Percentiles rank a stretch among this genome's conserved stretches.
These are phyloP conservation scores for Muraenolepis orangiensis DNA, from an alignment of 2,797 vertebrate genomes.

Conservation along the genomic window DNA sequence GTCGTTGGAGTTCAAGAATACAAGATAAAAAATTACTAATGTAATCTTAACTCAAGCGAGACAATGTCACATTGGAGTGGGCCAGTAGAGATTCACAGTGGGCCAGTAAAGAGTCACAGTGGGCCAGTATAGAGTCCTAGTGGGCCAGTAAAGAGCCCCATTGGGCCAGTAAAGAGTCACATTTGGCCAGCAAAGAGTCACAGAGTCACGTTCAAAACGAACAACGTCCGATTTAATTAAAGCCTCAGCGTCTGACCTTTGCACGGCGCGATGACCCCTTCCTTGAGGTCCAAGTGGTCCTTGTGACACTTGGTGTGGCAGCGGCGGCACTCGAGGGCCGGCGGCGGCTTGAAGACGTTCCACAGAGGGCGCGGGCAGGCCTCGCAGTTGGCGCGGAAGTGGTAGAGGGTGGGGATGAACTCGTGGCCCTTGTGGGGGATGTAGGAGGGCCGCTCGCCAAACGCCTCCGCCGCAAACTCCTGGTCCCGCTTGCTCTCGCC, in stretches of 20 bases:
- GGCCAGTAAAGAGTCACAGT: too few species aligned
- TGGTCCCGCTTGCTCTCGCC: constrained; percentile 93
- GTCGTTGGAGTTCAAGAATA: too few species aligned
- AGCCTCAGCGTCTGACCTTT: constrained; percentile 77
- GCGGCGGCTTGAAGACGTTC: constrained; percentile 94
- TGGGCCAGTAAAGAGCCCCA: too few species aligned
- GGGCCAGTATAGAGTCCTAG: too few species aligned
- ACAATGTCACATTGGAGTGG: too few species aligned
- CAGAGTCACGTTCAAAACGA: too few species aligned
- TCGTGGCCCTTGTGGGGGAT: constrained; percentile 96
- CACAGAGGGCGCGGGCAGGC: constrained; percentile 90
- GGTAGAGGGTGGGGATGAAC: constrained; percentile 93
- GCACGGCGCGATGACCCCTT: constrained; percentile 92
- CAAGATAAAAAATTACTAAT: too few species aligned
- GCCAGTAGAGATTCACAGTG: too few species aligned
- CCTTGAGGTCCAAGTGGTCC: constrained; percentile 93
- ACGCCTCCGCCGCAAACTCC: constrained; percentile 79
- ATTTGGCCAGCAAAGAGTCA: not conserved
- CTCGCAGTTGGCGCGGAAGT: constrained; percentile 96
- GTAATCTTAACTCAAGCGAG: too few species aligned
- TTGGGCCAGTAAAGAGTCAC: not conserved
- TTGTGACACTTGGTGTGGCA: constrained; percentile 97
- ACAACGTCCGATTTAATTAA: too few species aligned
- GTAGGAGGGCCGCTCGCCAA: constrained; percentile 83
- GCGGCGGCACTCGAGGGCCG: constrained; percentile 92